A percentile compares a stretch with the other conserved stretches of the same genome.
phyloP scores from a whole-genome alignment of 1,140 invertebrate genomes.

The Formica exsecta region DNA sequence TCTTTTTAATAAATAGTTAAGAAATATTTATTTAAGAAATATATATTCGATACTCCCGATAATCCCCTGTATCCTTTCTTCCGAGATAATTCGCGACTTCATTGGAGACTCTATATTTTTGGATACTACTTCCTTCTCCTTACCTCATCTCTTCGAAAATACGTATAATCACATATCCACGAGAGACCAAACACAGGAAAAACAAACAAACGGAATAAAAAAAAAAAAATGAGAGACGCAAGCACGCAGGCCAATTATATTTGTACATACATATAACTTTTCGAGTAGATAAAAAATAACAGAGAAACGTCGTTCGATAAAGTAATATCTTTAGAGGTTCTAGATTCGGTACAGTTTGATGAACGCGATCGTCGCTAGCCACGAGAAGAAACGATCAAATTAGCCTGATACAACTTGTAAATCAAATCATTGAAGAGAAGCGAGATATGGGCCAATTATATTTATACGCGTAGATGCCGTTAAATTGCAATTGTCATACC shows the following conservation, averaged over 20 bases:
- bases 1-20: background rate
- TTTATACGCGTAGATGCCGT: background rate
- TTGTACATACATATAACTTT: constrained; percentile 27
- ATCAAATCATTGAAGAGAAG: constrained; percentile 1
- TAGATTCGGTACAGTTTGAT: constrained; percentile 6
- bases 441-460: background rate
- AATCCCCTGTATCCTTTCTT: no score
- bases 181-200: constrained; percentile 25
- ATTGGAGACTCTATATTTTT: constrained; percentile 70
- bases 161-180: constrained; percentile 44
- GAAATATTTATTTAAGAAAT: background rate
- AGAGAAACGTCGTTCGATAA: constrained; percentile 14
- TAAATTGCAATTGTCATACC: background rate
- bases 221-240: background rate
- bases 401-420: background rate
- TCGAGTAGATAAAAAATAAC: background rate
- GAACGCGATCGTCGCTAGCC: background rate
- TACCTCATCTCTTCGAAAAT: constrained; percentile 27
- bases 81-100: constrained; percentile 52
- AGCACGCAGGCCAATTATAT: constrained; percentile 26
- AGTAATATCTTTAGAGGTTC: background rate
- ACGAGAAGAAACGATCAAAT: background rate
- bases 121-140: constrained; percentile 67
- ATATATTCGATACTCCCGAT: background rate
- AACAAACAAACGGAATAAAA: background rate